These are phyloP conservation scores for Crax fasciolata DNA, from an alignment of 2,797 vertebrate genomes.

Conservation along the genomic window DNA sequence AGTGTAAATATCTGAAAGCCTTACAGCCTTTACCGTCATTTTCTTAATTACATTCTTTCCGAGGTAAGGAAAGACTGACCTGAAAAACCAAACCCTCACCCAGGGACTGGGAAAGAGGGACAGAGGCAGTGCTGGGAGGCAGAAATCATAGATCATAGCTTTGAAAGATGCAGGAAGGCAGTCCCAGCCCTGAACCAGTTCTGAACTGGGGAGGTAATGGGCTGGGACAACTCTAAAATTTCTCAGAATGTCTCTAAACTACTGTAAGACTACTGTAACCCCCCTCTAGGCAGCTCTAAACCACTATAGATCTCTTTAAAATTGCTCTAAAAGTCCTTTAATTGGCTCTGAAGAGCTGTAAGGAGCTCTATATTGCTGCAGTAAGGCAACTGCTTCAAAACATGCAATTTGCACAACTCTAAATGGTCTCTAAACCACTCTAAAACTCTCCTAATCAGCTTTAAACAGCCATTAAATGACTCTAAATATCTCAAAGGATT, in stretches of 20 bases:
- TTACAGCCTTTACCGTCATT: background rate
- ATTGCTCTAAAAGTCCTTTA: background rate
- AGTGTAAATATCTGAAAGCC: background rate
- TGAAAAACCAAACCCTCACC: background rate
- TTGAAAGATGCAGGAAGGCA: background rate
- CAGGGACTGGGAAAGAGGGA: background rate
- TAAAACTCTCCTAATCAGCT: background rate
- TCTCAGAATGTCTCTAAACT: background rate
- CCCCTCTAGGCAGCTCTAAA: background rate
- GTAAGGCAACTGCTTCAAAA: background rate
- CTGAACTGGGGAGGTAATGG: background rate
- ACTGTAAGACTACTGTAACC: background rate
- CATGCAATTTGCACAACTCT: background rate
- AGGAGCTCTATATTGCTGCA: background rate
- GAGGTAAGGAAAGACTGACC: background rate
- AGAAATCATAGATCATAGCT: background rate
- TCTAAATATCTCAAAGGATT: background rate
- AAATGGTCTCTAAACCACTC: background rate
- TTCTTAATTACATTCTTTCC: background rate
- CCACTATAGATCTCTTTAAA: background rate
- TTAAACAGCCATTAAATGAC: background rate
- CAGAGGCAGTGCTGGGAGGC: background rate
- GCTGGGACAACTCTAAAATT: background rate
- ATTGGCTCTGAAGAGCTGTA: background rate
- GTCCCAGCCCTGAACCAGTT: background rate